Base-by-base conservation (phyloP, 2,113 vertebrate genomes). In the Brienomyrus brachyistius region DNA sequence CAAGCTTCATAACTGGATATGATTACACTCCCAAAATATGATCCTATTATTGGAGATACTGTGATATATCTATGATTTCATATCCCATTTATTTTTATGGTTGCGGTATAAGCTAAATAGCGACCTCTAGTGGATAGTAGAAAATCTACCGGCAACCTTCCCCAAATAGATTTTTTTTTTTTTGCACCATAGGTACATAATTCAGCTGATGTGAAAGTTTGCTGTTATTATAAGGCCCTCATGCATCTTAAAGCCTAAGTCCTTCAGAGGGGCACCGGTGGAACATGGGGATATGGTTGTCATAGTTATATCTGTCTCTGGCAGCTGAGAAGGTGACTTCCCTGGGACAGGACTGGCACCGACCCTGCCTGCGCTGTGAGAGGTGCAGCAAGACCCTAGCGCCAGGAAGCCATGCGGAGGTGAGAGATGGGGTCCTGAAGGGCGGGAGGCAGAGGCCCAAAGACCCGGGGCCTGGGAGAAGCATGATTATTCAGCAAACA, bases 241-340 rank as follows among this genome's bases (percentile, higher is more conserved):
- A 47, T 52, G 6, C 35, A 40, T 23, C 50, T 54, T 35, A 47
- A 62, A 88, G 40, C 19, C 31, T 11, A 23, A 62, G 35, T 21
- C 54, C 52, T 45, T 59, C 11, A 45, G 31, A 17, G 54, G 87
- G 48, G 5, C 13, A 45, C 31, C 0, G 2, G 54, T n/a, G 21
- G 87, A 56, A 47, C 13, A 43, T 66, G 86, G 19, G 86, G 86
- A 43, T 23, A 11, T 21, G 19, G 66, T 82, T 84, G 23, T 80
- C 87, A 90, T 15, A n/a, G 66, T 2, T 88, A 85, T 91, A 88
- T 90, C 90, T 92, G 90, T 93, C 51, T 40, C 0, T 90, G 91
- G 0, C 91, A 99, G 98, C 98, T 0, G 98, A 99, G 95, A 99
- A 99, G 96, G 98, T 99, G 96, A 99, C 98, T 0, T 99, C 98